Evolutionary conservation across 2,797 vertebrate species (phyloP), one percentile per base, ranked within the genome.

Genomic region (Gastrophryne carolinensis): DNA sequence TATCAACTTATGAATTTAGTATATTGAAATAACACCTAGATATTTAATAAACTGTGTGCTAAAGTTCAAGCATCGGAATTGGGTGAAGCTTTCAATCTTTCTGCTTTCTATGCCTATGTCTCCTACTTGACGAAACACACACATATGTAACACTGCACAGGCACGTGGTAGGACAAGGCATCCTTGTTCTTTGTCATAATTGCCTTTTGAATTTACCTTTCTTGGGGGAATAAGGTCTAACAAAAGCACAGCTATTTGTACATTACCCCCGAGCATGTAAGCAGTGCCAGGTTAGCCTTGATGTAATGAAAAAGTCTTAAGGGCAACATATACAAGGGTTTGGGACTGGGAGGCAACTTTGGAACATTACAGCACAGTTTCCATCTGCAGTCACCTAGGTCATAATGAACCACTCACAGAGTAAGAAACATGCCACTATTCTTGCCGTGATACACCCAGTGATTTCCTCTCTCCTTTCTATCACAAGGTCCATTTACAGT

Each of bases 121-220:
- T 41, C 26, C 58, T 39, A 17, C 24, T 27, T 73, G 72, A 75
- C 30, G 54, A 67, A 67, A 67, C 72, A 50, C 26, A 66, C 41
- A 54, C 63, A 67, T 57, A 61, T 75, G 64, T 75, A 68, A 75
- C 64, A 75, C 64, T 75, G n/a, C 44, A 68, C 73, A 75, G 73
- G 56, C 64, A n/a, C 61, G 64, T 68, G 73, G 54, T 44, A 52
- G 47, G 73, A 75, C 73, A 75, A 75, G 73, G 73, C 32, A 32
- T 60, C 64, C 73, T 75, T 75, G 73, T 75, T 75, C 73, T 68
- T 68, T 75, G 54, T 62, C 24, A 67, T 61, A 75, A 53, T 53
- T 75, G 62, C 73, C 44, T 61, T 68, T 68, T 61, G 39, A 67
- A 41, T 68, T 62, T 61, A 61, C 47, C 65, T 75, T 75, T 75